These are phyloP conservation scores for Colletes latitarsis DNA, from an alignment of 1,140 invertebrate genomes.

Conservation along the genomic window DNA sequence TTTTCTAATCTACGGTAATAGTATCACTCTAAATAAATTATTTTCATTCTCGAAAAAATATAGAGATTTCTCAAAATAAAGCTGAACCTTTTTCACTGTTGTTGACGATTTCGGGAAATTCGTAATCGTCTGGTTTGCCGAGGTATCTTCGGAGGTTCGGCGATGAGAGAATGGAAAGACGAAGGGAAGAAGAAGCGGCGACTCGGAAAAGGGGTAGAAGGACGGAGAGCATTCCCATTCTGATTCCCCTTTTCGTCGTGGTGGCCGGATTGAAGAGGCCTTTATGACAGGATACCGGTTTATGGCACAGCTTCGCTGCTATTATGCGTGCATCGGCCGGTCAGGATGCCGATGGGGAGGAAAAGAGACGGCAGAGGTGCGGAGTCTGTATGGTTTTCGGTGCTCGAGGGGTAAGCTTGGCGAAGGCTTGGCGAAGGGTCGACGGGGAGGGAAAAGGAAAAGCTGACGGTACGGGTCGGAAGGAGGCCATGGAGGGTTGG, in stretches of 20 bases:
- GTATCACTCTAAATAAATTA: no score
- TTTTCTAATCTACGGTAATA: no score
- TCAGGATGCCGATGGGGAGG: neutral
- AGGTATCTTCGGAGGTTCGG: no score
- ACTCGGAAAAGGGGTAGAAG: conserved; percentile 20
- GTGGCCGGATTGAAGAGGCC: conserved; percentile 71
- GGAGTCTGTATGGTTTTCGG: conserved; percentile 53
- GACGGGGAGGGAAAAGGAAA: neutral
- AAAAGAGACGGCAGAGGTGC: neutral
- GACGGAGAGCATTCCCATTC: conserved; percentile 64
- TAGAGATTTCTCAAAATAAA: no score
- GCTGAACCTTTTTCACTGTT: no score
- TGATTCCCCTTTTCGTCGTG: conserved; percentile 68
- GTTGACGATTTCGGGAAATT: no score
- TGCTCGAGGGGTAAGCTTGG: conserved; percentile 31
- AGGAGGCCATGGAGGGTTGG: conserved; percentile 10
- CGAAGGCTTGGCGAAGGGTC: neutral
- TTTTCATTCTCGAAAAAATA: no score
- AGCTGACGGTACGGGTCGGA: neutral
- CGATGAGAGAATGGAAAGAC: neutral
- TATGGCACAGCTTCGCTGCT: conserved; percentile 70
- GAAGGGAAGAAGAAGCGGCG: neutral
- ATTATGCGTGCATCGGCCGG: conserved; percentile 75
- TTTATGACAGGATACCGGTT: conserved; percentile 74
- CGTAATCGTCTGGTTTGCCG: no score